phyloP scores from a whole-genome alignment of 2,888 invertebrate genomes.

The Pristionchus mayeri region DNA sequence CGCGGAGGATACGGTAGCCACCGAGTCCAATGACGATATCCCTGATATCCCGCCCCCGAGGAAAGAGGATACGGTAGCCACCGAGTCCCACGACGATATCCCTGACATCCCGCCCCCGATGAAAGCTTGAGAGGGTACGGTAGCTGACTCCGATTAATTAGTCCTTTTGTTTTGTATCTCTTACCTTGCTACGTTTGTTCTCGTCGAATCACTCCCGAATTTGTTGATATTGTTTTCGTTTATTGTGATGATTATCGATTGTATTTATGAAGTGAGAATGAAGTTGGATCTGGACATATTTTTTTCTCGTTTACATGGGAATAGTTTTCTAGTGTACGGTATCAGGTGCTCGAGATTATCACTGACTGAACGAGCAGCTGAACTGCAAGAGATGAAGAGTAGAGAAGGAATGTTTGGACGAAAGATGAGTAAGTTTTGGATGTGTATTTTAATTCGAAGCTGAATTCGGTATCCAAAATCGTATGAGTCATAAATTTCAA shows the following conservation, averaged over 20 bases:
- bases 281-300: constrained; percentile 23
- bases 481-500: no score
- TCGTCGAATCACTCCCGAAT: not conserved
- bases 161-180: not conserved
- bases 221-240: constrained; percentile 40
- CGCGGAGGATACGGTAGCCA: constrained; percentile 27
- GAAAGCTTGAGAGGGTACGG: not conserved
- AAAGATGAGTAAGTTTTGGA: no score
- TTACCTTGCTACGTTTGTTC: not conserved
- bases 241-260: not conserved
- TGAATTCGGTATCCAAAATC: no score
- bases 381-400: no score
- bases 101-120: constrained; percentile 42
- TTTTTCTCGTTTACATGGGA: no score
- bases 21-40: not conserved
- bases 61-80: constrained; percentile 37
- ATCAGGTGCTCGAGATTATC: no score
- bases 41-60: constrained; percentile 44
- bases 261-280: constrained; percentile 32
- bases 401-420: no score
- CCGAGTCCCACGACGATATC: not conserved
- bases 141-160: not conserved
- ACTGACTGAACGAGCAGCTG: no score
- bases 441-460: no score
- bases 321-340: no score